These are phyloP conservation scores for Hepsetus odoe DNA, from an alignment of 2,113 vertebrate species.

Conservation along the genomic window DNA sequence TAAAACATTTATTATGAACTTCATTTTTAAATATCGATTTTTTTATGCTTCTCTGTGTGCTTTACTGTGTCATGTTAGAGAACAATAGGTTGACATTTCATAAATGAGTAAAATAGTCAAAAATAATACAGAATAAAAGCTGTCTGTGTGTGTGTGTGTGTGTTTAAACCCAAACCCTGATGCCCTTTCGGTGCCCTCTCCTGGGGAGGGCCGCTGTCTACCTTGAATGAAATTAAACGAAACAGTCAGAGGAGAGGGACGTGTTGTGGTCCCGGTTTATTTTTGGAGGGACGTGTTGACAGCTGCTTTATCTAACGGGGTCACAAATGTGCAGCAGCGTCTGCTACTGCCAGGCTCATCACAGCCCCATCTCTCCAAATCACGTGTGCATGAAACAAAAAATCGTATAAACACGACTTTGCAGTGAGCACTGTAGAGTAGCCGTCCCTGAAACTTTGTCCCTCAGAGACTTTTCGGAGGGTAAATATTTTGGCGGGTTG, in stretches of 20 bases:
- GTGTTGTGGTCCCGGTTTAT: conserved; percentile 25
- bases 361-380: not conserved
- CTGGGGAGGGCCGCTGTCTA: not conserved
- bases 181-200: conserved; percentile 14
- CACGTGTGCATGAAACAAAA: not conserved
- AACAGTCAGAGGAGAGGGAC: not conserved
- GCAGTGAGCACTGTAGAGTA: not conserved
- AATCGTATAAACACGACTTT: not conserved
- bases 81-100: too few relatives aligned
- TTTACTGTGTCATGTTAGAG: too few relatives aligned
- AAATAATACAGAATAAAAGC: too few relatives aligned
- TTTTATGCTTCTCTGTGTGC: too few relatives aligned
- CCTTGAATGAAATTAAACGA: conserved; percentile 33
- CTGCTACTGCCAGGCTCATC: not conserved
- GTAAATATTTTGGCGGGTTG: not conserved
- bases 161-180: conserved; percentile 27
- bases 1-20: too few relatives aligned
- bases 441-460: not conserved
- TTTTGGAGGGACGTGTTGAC: conserved; percentile 24
- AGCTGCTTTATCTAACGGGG: conserved; percentile 13
- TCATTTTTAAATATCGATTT: too few relatives aligned
- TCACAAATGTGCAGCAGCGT: not conserved
- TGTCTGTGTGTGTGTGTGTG: conserved; percentile 23
- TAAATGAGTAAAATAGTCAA: too few relatives aligned
- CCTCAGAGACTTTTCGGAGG: not conserved